Evolutionary conservation across 1,140 invertebrate species (phyloP).

Genomic region (Atta colombica): DNA sequence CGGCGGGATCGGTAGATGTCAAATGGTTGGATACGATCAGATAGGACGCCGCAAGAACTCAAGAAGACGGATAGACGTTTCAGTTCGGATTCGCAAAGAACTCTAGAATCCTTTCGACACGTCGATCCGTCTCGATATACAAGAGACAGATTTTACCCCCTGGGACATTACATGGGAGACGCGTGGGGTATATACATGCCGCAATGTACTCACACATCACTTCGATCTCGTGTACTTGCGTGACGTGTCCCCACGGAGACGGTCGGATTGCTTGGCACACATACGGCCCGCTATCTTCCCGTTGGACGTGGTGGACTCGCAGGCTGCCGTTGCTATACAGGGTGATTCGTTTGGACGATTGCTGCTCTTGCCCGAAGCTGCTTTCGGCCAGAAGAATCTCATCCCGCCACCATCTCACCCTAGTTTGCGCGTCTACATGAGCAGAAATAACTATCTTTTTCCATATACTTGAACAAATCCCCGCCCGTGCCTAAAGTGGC

Average conservation of each 20-base stretch:
- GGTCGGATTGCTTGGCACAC: slow-evolving; percentile 90
- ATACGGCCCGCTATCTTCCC: slow-evolving; percentile 91
- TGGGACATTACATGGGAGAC: not conserved
- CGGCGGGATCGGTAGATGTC: not conserved
- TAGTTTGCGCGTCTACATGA: slow-evolving; percentile 65
- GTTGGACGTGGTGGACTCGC: slow-evolving; percentile 88
- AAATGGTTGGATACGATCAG: not conserved
- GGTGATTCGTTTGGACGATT: slow-evolving; percentile 87
- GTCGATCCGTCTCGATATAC: not conserved
- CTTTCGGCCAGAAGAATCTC: slow-evolving; percentile 89
- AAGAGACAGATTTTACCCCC: slow-evolving; percentile 16
- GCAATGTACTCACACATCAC: slow-evolving; percentile 90
- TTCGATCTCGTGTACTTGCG: slow-evolving; percentile 91
- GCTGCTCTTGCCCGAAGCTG: slow-evolving; percentile 82
- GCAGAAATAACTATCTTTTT: slow-evolving; percentile 5
- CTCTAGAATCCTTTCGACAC: slow-evolving; percentile 24
- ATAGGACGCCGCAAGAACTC: not conserved
- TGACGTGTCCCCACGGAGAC: slow-evolving; percentile 88
- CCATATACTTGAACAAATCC: not conserved
- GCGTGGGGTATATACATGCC: not conserved
- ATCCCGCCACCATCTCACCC: slow-evolving; percentile 89
- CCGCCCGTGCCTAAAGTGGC: not conserved
- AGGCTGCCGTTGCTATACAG: slow-evolving; percentile 91
- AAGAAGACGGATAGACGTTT: slow-evolving; percentile 21
- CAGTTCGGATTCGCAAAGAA: slow-evolving; percentile 10